Evolutionary conservation across 2,888 invertebrate species (phyloP), one percentile per base, ranked within the genome.

Genomic region (Dynastes grantii): DNA sequence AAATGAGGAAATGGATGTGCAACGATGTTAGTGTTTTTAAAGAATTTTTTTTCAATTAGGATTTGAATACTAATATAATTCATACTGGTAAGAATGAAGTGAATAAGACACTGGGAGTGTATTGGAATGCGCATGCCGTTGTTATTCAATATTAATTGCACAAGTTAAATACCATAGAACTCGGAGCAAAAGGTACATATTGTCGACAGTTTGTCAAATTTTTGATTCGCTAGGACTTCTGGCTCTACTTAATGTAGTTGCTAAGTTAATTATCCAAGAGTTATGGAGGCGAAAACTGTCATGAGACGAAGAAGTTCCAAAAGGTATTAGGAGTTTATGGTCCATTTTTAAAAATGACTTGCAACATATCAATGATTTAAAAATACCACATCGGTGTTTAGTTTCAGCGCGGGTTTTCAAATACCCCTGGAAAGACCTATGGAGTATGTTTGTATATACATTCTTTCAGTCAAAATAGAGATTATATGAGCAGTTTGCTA

Each of bases 1-100:
- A 68, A n/a, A 75, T 85, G 6, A 68, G 80, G 2, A 84, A 86
- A 76, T 86, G 84, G 84, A 32, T 71, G 0, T 81, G 83, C 0
- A 84, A 84, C 49, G 65, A 68, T 68, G 16, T 13, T 5, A 27
- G 13, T 45, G 11, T n/a, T 8, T 9, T 27, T 13, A 40, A 68
- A 6, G 68, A 68, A 27, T 40, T 68, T 51, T 11, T 27, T 13
- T 40, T 68, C 4, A 68, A 51, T 29, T 4, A 68, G 37, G 8
- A 49, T 6, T 13, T 45, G 55, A 2, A 22, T 8, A 11, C 8
- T 8, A 45, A 45, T 11, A 8, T 11, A 45, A 45, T 45, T 11
- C 45, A 45, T 11, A 45, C 8, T 11, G 11, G 11, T 45, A 2
- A 40, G 2, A 40, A 40, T 40, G 40, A 40, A 11, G n/a, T n/a